Conservation (phyloP, 2,888 invertebrate genomes). For the Volucella zonaria region DNA sequence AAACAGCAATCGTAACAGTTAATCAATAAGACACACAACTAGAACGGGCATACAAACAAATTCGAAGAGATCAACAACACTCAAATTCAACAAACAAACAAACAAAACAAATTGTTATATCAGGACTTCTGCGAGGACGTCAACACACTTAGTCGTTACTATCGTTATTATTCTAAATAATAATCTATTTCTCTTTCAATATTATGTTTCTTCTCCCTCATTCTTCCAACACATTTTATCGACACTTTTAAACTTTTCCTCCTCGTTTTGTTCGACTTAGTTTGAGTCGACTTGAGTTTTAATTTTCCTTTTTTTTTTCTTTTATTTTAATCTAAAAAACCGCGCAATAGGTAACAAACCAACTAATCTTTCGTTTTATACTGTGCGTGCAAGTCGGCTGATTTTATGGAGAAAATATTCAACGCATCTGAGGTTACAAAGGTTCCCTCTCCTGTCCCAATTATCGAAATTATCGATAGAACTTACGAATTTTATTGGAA, state of each 20-base stretch:
- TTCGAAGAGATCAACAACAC: slow-evolving; percentile 30
- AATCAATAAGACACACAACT: slow-evolving; percentile 41
- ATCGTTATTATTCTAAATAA: slow-evolving; percentile 54
- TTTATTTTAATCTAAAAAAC: no score
- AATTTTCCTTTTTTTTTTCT: not conserved
- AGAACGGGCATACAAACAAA: slow-evolving; percentile 34
- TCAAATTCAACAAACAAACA: slow-evolving; percentile 35
- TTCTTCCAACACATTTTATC: slow-evolving; percentile 18
- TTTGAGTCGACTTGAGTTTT: not conserved
- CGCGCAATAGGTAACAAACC: no score
- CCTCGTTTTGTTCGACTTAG: not conserved
- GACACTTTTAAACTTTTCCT: slow-evolving; percentile 3
- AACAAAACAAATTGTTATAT: slow-evolving; percentile 59
- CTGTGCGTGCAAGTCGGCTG: no score
- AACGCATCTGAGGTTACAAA: no score
- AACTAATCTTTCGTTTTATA: no score
- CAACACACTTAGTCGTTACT: slow-evolving; percentile 52
- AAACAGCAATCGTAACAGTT: slow-evolving; percentile 64
- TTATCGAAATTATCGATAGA: no score
- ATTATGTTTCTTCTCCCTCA: slow-evolving; percentile 31
- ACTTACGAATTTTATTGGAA: no score
- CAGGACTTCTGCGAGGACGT: slow-evolving; percentile 67
- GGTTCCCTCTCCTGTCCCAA: no score
- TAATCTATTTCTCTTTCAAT: slow-evolving; percentile 16
- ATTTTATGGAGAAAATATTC: no score